Evolutionary conservation across 2,113 vertebrate species (phyloP).

Genomic region (Thamnophis sirtalis): DNA sequence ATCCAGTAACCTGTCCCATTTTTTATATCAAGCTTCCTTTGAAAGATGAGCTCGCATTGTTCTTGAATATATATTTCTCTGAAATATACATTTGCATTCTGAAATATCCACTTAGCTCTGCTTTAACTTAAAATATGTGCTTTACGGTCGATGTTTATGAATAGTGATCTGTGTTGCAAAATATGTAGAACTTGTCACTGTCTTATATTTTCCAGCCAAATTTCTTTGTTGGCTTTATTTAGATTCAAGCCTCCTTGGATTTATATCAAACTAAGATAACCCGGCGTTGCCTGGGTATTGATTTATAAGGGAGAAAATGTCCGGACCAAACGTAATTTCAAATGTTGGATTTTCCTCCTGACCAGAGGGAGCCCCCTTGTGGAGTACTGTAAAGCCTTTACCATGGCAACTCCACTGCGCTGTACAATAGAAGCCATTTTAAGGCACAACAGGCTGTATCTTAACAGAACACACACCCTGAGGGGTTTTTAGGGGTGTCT

Average conservation of each 20-base stretch:
- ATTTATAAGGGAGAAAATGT: no score
- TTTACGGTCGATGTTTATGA: neutral
- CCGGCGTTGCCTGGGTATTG: no score
- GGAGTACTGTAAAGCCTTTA: no score
- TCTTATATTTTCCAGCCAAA: neutral
- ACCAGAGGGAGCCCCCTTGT: no score
- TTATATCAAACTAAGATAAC: neutral
- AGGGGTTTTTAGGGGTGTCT: no score
- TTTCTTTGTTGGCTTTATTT: neutral
- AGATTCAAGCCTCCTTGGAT: neutral
- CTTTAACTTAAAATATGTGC: neutral
- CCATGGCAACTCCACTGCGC: no score
- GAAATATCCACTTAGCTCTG: neutral
- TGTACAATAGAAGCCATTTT: no score
- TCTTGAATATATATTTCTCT: neutral
- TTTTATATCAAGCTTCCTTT: neutral
- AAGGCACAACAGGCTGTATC: no score
- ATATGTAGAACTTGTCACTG: neutral
- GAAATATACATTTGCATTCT: neutral
- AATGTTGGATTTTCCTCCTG: no score
- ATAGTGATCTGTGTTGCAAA: neutral
- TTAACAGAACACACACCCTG: no score
- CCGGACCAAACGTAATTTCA: no score
- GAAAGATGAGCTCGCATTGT: neutral
- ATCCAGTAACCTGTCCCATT: neutral